Evolutionary conservation across 1,140 invertebrate species (phyloP).

Genomic region (Ostrea denselamellosa): DNA sequence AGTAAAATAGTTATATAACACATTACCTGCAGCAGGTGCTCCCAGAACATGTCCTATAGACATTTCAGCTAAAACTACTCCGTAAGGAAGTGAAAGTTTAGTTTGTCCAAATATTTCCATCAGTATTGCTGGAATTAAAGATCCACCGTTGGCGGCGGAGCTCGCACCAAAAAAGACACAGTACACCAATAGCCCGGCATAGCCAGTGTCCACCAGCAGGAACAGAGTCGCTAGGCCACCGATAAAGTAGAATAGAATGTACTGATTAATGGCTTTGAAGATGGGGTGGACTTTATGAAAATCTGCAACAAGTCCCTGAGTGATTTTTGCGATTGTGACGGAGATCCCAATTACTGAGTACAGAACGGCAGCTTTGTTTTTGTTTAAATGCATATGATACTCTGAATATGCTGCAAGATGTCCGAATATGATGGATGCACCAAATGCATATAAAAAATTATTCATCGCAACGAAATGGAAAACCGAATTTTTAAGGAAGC

Average conservation of each 20-base stretch:
- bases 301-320: slow-evolving; percentile 49
- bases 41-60: slow-evolving; percentile 52
- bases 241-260: slow-evolving; percentile 48
- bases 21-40: slow-evolving; percentile 56
- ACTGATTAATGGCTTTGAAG: slow-evolving; percentile 52
- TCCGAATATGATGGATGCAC: slow-evolving; percentile 52
- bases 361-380: slow-evolving; percentile 43
- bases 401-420: slow-evolving; percentile 54
- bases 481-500: slow-evolving; percentile 2
- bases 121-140: slow-evolving; percentile 54
- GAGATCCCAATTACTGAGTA: slow-evolving; percentile 55
- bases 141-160: slow-evolving; percentile 53
- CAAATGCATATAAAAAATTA: slow-evolving; percentile 53
- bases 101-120: slow-evolving; percentile 55
- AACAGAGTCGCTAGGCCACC: slow-evolving; percentile 50
- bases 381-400: slow-evolving; percentile 39
- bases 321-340: slow-evolving; percentile 50
- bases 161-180: slow-evolving; percentile 53
- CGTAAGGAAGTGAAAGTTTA: slow-evolving; percentile 48
- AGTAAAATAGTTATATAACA: too few relatives aligned
- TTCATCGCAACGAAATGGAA: slow-evolving; percentile 50
- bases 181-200: slow-evolving; percentile 52
- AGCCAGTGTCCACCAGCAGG: slow-evolving; percentile 27
- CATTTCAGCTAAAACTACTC: slow-evolving; percentile 45
- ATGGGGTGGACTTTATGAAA: background rate